These are phyloP conservation scores for Drosophila pandora DNA, from an alignment of 1,140 invertebrate genomes.

Conservation along the genomic window DNA sequence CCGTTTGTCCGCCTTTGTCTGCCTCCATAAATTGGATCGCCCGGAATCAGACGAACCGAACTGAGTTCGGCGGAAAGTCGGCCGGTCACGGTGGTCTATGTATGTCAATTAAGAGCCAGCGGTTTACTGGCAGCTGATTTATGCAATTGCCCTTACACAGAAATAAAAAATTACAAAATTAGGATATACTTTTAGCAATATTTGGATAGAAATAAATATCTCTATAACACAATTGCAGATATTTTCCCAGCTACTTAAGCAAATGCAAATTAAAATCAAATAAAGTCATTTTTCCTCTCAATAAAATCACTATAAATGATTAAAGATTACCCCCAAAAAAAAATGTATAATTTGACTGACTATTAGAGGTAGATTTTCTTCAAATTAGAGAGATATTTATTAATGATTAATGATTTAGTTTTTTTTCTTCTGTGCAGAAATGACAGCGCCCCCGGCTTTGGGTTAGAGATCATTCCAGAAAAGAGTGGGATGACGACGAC, in stretches of 20 bases:
- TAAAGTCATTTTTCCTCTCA: too few species aligned
- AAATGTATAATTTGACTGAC: not conserved
- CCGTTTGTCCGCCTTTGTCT: slow-evolving; percentile 44
- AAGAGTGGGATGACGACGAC: slow-evolving; percentile 13
- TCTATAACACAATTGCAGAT: too few species aligned
- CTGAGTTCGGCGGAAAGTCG: slow-evolving; percentile 64
- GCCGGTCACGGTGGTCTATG: slow-evolving; percentile 68
- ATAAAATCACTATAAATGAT: not conserved
- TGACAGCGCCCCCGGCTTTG: slow-evolving; percentile 27
- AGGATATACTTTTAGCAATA: not conserved
- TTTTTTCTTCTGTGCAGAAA: slow-evolving; percentile 3
- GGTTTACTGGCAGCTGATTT: slow-evolving; percentile 63
- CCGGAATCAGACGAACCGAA: slow-evolving; percentile 27
- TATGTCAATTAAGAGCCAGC: slow-evolving; percentile 71
- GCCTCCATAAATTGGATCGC: slow-evolving; percentile 68
- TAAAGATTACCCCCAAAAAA: not conserved
- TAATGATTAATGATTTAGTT: slow-evolving; percentile 1
- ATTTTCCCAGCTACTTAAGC: too few species aligned
- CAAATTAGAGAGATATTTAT: not conserved
- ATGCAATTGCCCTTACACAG: slow-evolving; percentile 64
- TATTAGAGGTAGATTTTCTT: too few species aligned
- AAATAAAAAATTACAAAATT: not conserved
- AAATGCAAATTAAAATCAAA: too few species aligned
- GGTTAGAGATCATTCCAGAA: slow-evolving; percentile 33
- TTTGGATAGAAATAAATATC: too few species aligned